Evolutionary conservation across 1,140 invertebrate species (phyloP).

Genomic region (Drosophila pruinosa): DNA sequence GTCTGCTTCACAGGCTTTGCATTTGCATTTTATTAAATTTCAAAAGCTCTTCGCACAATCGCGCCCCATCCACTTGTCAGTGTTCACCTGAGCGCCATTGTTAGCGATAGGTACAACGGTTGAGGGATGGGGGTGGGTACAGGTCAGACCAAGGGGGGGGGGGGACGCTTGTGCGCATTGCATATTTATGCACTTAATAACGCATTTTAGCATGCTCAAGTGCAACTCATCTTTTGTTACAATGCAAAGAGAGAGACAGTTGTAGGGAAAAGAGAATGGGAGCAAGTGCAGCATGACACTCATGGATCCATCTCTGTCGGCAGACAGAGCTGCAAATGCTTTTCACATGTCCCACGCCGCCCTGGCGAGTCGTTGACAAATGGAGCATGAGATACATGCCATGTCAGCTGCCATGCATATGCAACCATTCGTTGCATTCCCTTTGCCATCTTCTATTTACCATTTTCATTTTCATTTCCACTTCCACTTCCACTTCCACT

Average conservation of each 20-base stretch:
- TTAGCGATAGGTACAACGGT: slow-evolving; percentile 11
- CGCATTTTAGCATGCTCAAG: slow-evolving; percentile 80
- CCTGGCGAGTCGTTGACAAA: slow-evolving; percentile 55
- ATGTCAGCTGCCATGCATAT: slow-evolving; percentile 55
- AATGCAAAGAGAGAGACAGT: slow-evolving; percentile 10
- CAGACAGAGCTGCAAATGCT: slow-evolving; percentile 48
- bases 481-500: not conserved
- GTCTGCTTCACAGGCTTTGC: slow-evolving; percentile 67
- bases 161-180: slow-evolving; percentile 51
- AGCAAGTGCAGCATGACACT: slow-evolving; percentile 23
- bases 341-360: slow-evolving; percentile 36
- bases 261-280: not conserved
- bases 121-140: not conserved
- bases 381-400: slow-evolving; percentile 62
- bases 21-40: slow-evolving; percentile 82
- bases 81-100: slow-evolving; percentile 65
- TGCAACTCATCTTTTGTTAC: slow-evolving; percentile 79
- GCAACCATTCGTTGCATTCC: slow-evolving; percentile 3
- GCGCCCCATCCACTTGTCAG: slow-evolving; percentile 22
- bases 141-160: not conserved
- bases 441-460: not conserved
- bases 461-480: not conserved
- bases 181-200: slow-evolving; percentile 82
- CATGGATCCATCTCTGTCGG: not conserved
- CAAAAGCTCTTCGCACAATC: slow-evolving; percentile 66